These are phyloP conservation scores for Cyprinodon diabolis DNA, from an alignment of 2,797 vertebrate genomes.

Conservation along the genomic window DNA sequence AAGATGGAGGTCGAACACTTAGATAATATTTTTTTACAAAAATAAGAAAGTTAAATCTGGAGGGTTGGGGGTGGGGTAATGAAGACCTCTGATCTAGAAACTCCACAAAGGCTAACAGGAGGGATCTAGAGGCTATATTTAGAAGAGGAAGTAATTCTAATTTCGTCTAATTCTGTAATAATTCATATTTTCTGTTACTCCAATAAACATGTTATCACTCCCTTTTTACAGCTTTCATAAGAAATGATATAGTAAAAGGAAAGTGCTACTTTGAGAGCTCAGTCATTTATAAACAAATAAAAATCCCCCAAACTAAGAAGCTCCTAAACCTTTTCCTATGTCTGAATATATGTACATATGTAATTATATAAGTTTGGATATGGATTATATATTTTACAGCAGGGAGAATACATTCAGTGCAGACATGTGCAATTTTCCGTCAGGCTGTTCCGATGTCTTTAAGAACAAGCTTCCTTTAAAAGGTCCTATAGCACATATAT, in stretches of 20 bases:
- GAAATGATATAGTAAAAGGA: not conserved
- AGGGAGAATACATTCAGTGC: slow-evolving; percentile 42
- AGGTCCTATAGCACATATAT: slow-evolving; percentile 47
- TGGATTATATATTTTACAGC: slow-evolving; percentile 58
- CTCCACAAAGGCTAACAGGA: not conserved
- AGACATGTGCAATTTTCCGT: slow-evolving; percentile 40
- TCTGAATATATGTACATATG: no score
- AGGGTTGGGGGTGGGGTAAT: no score
- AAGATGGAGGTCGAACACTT: no score
- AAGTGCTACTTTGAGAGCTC: not conserved
- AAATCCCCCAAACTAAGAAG: not conserved
- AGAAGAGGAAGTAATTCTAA: no score
- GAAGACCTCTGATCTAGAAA: not conserved
- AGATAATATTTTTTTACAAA: no score
- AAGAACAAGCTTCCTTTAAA: slow-evolving; percentile 32
- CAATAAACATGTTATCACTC: not conserved
- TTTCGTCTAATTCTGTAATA: no score
- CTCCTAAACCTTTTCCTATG: not conserved
- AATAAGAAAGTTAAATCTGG: no score
- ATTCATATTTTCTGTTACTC: not conserved
- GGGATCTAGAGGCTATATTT: no score
- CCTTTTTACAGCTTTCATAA: not conserved
- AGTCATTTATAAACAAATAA: not conserved
- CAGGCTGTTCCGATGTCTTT: slow-evolving; percentile 34
- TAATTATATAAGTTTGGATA: not conserved